phyloP scores from a whole-genome alignment of 2,888 invertebrate genomes.

The Autographa gamma region DNA sequence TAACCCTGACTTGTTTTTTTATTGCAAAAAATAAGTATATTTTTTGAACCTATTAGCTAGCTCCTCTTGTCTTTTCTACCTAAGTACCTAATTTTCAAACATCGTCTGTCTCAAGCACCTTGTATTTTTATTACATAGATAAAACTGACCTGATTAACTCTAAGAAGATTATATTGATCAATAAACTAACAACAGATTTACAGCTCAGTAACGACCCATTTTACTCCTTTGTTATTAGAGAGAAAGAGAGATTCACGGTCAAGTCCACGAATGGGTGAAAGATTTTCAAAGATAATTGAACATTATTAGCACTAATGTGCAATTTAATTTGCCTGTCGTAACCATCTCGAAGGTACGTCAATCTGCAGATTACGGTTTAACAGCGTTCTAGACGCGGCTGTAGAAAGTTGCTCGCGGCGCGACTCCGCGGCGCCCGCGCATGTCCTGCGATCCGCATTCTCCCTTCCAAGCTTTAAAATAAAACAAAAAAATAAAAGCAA shows the following conservation, averaged over 20 bases:
- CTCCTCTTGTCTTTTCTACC: too few species aligned
- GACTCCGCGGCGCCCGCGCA: conserved; percentile 85
- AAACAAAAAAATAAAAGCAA: conserved; percentile 79
- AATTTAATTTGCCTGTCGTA: conserved; percentile 86
- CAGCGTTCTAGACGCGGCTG: conserved; percentile 86
- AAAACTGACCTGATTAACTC: conserved; percentile 20
- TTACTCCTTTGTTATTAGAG: conserved; percentile 26
- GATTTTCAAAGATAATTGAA: conserved; percentile 66
- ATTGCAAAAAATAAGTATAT: too few species aligned
- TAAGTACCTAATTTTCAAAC: too few species aligned
- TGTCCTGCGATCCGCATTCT: conserved; percentile 88
- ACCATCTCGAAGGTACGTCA: conserved; percentile 85
- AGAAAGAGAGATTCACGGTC: conserved; percentile 56
- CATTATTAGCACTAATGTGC: conserved; percentile 79
- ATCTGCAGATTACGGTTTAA: conserved; percentile 88
- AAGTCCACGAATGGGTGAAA: conserved; percentile 55
- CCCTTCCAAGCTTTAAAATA: conserved; percentile 81
- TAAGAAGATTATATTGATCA: conserved; percentile 19
- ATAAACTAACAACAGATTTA: conserved; percentile 30
- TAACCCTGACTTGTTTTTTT: neutral
- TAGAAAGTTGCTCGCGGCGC: conserved; percentile 89
- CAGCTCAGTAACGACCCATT: conserved; percentile 16
- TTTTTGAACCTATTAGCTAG: too few species aligned
- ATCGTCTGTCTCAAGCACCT: too few species aligned
- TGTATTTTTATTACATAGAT: conserved; percentile 2